Conservation (phyloP, 2,113 vertebrate genomes). For the Numenius arquata region DNA sequence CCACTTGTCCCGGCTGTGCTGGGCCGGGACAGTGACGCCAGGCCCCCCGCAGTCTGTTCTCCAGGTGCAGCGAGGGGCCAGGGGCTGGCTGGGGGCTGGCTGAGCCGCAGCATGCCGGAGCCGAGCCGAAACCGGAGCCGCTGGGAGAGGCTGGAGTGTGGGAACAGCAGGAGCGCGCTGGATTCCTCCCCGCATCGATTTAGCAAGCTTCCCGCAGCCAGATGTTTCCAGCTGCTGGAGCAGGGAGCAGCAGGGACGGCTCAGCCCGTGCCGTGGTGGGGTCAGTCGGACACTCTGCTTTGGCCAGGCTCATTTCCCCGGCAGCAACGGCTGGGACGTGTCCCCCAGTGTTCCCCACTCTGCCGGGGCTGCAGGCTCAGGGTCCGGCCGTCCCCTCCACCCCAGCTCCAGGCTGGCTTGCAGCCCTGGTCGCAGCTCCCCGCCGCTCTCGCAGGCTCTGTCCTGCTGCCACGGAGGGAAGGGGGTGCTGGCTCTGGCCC, state of each 20-base stretch:
- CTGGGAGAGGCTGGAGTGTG: constrained; percentile 32
- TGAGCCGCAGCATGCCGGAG: not conserved
- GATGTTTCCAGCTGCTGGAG: constrained; percentile 50
- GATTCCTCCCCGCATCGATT: constrained; percentile 35
- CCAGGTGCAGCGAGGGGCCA: not conserved
- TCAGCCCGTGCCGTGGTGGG: not conserved
- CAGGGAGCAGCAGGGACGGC: not conserved
- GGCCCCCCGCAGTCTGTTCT: accelerated
- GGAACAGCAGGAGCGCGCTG: not conserved
- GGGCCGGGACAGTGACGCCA: accelerated
- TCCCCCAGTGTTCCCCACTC: not conserved
- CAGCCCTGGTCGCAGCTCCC: not conserved
- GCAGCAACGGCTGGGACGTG: not conserved
- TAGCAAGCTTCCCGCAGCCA: constrained; percentile 16
- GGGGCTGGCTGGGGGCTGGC: not conserved
- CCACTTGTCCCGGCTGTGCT: not conserved
- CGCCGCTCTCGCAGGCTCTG: accelerated
- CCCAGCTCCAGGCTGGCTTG: not conserved
- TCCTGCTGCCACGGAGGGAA: not conserved
- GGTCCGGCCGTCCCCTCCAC: accelerated
- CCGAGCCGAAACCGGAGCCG: not conserved
- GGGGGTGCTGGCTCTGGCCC: not conserved
- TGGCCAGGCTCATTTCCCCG: accelerated
- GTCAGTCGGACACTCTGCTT: not conserved
- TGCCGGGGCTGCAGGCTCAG: not conserved